Evolutionary conservation across 2,113 vertebrate genomes (phyloP).

Genomic region (Hymenochirus boettgeri): DNA sequence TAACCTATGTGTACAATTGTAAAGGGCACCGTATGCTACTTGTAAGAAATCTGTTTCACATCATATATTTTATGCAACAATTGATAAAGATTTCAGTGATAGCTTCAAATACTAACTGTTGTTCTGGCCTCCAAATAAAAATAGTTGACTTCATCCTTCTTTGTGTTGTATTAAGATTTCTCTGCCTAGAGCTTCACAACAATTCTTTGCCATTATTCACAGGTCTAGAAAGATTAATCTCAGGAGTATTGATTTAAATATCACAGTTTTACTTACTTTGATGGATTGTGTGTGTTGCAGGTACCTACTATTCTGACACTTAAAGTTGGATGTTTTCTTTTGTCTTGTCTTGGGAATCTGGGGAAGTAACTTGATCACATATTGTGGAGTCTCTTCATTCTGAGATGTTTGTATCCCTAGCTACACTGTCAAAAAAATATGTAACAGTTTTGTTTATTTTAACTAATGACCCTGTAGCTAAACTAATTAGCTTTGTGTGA

Average conservation of each 20-base stretch:
- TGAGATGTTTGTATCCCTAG: no score
- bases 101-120: no score
- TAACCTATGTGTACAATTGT: no score
- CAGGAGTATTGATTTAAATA: constrained; percentile 34
- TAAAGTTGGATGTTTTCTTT: constrained; percentile 31
- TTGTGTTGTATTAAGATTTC: constrained; percentile 10
- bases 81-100: no score
- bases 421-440: no score
- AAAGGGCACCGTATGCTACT: no score
- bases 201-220: constrained; percentile 6
- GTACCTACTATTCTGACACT: constrained; percentile 37
- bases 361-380: constrained; percentile 13
- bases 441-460: no score
- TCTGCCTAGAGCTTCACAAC: background rate
- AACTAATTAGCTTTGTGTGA: no score
- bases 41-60: no score
- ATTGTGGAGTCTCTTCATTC: constrained; percentile 1
- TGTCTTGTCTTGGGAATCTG: constrained; percentile 20
- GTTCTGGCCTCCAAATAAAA: background rate
- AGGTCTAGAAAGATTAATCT: constrained; percentile 24
- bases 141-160: background rate
- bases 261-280: constrained; percentile 33
- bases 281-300: constrained; percentile 30
- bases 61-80: no score
- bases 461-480: no score